Percentiles rank a stretch among this genome's conserved stretches.
Conservation (phyloP, 2,888 invertebrate genomes). For the Perizoma flavofasciatum region DNA sequence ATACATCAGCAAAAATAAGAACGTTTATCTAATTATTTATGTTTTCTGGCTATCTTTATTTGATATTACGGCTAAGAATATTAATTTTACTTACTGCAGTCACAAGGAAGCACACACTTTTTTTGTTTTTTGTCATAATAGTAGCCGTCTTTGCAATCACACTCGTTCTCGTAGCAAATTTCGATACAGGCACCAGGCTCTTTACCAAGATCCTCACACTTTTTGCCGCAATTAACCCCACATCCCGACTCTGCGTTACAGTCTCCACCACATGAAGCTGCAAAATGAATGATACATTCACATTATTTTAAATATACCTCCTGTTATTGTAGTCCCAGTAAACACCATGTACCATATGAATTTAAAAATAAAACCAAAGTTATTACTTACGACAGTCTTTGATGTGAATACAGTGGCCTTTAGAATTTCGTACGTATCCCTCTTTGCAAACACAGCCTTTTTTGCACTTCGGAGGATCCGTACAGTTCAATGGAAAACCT, state of each 20-base stretch:
- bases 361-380: no score
- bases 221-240: constrained; percentile 43
- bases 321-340: no score
- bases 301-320: no score
- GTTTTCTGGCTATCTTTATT: no score
- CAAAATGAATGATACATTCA: constrained; percentile 3
- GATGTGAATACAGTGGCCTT: constrained; percentile 30
- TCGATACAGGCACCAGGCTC: constrained; percentile 23
- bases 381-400: constrained; percentile 23
- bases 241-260: constrained; percentile 43
- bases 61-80: no score
- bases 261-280: constrained; percentile 46
- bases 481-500: constrained; percentile 29
- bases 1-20: no score
- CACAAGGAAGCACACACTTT: constrained; percentile 38
- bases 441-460: constrained; percentile 38
- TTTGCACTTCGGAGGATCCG: constrained; percentile 31
- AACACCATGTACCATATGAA: no score
- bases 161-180: constrained; percentile 37
- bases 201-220: constrained; percentile 40
- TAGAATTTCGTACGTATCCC: constrained; percentile 29
- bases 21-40: no score
- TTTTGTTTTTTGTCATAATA: constrained; percentile 29
- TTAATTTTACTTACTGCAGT: constrained; percentile 51
- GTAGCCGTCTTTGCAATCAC: constrained; percentile 41